phyloP scores from a whole-genome alignment of 1,140 invertebrate species.

The Adoxophyes honmai region DNA sequence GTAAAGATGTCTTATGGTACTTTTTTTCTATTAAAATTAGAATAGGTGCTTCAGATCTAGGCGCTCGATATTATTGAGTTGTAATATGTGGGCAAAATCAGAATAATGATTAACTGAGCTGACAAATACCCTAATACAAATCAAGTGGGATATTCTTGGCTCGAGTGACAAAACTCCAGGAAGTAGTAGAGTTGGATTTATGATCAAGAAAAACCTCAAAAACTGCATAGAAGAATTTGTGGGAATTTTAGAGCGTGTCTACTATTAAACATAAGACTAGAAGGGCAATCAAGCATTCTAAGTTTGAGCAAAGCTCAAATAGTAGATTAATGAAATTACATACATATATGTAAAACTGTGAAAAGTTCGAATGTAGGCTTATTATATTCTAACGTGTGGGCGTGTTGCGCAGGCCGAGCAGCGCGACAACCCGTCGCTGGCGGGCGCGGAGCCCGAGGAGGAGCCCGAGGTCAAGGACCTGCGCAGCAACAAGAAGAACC shows the following conservation, averaged over 20 bases:
- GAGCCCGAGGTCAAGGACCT: constrained; percentile 70
- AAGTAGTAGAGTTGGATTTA: neutral
- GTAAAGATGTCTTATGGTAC: too few relatives aligned
- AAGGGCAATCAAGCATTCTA: too few relatives aligned
- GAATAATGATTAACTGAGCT: neutral
- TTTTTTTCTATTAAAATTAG: too few relatives aligned
- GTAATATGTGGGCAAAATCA: too few relatives aligned
- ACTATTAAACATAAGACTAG: neutral
- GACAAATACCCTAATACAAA: neutral
- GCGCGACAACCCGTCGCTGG: constrained; percentile 50
- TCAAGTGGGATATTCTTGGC: neutral
- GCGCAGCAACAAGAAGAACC: constrained; percentile 68
- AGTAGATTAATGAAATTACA: too few relatives aligned
- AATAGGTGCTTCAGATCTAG: too few relatives aligned
- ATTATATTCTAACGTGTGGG: too few relatives aligned
- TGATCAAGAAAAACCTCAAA: neutral
- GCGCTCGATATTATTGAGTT: too few relatives aligned
- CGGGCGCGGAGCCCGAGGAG: constrained; percentile 40
- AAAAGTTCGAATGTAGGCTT: too few relatives aligned
- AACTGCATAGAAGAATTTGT: neutral
- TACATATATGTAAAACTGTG: too few relatives aligned
- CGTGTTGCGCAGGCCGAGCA: constrained; percentile 53
- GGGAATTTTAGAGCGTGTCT: neutral
- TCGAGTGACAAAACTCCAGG: neutral
- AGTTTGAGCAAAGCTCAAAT: too few relatives aligned